Evolutionary conservation across 2,113 vertebrate genomes (phyloP).

Genomic region (Vanacampus margaritifer): DNA sequence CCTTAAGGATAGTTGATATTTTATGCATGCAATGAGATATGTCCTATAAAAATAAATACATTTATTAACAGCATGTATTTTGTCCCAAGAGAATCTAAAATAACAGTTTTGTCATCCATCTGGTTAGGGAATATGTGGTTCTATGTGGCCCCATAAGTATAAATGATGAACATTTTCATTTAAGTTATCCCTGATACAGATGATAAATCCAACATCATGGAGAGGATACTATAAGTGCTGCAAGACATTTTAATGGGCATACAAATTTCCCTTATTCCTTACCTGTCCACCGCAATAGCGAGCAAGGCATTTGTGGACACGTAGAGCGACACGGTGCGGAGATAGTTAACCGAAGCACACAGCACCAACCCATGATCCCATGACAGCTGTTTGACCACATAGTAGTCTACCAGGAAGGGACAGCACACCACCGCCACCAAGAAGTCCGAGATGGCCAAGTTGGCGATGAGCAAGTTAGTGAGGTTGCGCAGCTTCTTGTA

Average conservation of each 20-base stretch:
- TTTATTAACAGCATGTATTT: no score
- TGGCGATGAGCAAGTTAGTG: conserved; percentile 95
- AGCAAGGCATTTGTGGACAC: conserved; percentile 95
- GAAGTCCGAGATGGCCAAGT: conserved; percentile 94
- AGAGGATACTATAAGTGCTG: not conserved
- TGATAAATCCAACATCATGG: not conserved
- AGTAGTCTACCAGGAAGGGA: conserved; percentile 97
- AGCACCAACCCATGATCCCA: conserved; percentile 89
- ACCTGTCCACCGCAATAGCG: conserved; percentile 95
- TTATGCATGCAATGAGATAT: no score
- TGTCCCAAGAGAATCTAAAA: no score
- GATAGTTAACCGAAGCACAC: conserved; percentile 90
- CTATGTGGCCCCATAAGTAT: no score
- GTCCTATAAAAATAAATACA: no score
- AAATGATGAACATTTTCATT: not conserved
- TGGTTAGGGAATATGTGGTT: no score
- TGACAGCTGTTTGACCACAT: conserved; percentile 88
- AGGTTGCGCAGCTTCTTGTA: conserved; percentile 93
- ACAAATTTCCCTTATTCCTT: conserved; percentile 17
- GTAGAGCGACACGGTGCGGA: conserved; percentile 87
- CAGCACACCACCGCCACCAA: conserved; percentile 93
- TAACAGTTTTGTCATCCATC: no score
- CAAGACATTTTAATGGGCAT: not conserved
- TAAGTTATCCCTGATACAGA: not conserved
- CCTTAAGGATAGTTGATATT: no score